Evolutionary conservation across 1,140 invertebrate genomes (phyloP).

Genomic region (Aporrectodea caliginosa): DNA sequence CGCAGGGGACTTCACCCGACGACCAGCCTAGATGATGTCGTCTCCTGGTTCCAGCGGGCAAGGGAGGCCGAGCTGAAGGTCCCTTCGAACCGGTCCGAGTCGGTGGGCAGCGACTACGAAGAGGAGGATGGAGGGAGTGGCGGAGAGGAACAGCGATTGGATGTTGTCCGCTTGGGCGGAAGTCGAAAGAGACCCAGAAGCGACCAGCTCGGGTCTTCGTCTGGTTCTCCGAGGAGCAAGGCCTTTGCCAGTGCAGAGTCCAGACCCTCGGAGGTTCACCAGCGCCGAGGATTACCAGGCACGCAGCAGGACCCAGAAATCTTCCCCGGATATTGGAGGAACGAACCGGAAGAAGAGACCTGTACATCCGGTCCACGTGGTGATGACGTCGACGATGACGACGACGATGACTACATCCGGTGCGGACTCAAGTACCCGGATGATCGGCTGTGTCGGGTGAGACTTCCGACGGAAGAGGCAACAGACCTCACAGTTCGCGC

Average conservation of each 20-base stretch:
- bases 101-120: background rate
- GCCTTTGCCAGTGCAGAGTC: too few species aligned
- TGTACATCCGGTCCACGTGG: background rate
- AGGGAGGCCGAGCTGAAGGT: background rate
- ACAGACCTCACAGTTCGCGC: background rate
- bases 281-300: too few species aligned
- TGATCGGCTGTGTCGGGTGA: background rate
- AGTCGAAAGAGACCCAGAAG: background rate
- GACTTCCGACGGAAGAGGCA: background rate
- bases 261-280: too few species aligned
- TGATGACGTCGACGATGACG: conserved; percentile 16
- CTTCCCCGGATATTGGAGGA: too few species aligned
- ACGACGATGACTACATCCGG: conserved; percentile 9
- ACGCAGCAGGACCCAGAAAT: too few species aligned
- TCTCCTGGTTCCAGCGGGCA: background rate
- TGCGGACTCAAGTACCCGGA: background rate
- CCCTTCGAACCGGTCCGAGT: background rate
- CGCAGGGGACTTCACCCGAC: background rate
- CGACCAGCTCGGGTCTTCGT: too few species aligned
- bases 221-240: too few species aligned
- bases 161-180: background rate
- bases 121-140: background rate
- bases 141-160: background rate
- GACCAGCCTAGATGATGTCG: background rate
- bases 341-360: too few species aligned